Conservation (phyloP, 2,888 invertebrate species). For the Ophion obscuratus region DNA sequence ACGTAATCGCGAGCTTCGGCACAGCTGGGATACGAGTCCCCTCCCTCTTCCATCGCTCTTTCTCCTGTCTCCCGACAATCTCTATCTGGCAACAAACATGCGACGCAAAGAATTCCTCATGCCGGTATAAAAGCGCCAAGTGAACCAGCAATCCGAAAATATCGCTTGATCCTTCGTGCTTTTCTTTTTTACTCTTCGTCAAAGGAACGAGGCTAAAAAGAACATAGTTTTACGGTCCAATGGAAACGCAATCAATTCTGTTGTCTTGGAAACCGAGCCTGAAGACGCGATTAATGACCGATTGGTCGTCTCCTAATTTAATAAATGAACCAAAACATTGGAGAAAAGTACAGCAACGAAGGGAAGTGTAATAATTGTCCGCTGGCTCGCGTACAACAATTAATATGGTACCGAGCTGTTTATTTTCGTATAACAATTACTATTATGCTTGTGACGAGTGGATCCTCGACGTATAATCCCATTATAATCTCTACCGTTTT, state of each 20-base stretch:
- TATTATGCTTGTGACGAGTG: too few species aligned
- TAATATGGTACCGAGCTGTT: too few species aligned
- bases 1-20: neutral
- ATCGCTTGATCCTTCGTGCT: neutral
- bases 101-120: neutral
- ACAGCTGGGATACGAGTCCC: neutral
- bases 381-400: too few species aligned
- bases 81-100: conserved; percentile 1
- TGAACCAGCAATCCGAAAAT: neutral
- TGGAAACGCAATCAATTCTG: conserved; percentile 26
- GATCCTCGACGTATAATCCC: too few species aligned
- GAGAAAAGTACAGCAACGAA: conserved; percentile 1
- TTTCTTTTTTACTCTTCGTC: neutral
- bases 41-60: neutral
- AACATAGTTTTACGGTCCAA: conserved; percentile 9
- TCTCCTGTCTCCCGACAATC: neutral
- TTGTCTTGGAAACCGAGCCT: conserved; percentile 7
- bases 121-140: neutral
- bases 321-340: neutral
- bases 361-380: neutral
- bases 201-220: neutral
- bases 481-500: too few species aligned
- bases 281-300: neutral
- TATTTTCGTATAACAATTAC: too few species aligned
- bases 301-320: conserved; percentile 9